phyloP scores from a whole-genome alignment of 2,797 vertebrate genomes.

The Hipposideros larvatus region DNA sequence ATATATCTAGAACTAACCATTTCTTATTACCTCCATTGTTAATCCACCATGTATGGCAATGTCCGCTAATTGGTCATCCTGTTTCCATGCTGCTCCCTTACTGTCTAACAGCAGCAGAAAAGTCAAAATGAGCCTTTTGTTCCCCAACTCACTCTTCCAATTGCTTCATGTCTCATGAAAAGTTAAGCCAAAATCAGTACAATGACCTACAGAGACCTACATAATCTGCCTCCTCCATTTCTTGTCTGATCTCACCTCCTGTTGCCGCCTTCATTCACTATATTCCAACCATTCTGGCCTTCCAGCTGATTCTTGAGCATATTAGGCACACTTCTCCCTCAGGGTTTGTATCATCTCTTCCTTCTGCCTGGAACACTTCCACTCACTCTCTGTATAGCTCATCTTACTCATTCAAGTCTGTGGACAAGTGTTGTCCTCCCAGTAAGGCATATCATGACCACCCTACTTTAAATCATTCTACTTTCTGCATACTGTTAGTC shows the following conservation, averaged over 20 bases:
- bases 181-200: not conserved
- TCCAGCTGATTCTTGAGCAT: not conserved
- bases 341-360: not conserved
- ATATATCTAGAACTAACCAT: not conserved
- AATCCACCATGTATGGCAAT: not conserved
- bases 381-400: not conserved
- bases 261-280: not conserved
- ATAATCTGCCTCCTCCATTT: not conserved
- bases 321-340: too few relatives aligned
- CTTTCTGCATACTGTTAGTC: not conserved
- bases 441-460: not conserved
- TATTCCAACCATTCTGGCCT: not conserved
- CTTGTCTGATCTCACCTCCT: not conserved
- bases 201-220: not conserved
- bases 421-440: not conserved
- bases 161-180: not conserved
- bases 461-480: not conserved
- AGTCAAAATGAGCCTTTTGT: not conserved
- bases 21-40: not conserved
- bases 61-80: not conserved
- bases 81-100: not conserved
- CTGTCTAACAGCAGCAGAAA: not conserved
- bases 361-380: not conserved
- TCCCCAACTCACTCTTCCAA: not conserved
- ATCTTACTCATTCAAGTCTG: not conserved